A percentile compares a stretch with the other conserved stretches of the same genome.
Conservation (phyloP, 2,888 invertebrate genomes). For the Philopedon plagiatum region DNA sequence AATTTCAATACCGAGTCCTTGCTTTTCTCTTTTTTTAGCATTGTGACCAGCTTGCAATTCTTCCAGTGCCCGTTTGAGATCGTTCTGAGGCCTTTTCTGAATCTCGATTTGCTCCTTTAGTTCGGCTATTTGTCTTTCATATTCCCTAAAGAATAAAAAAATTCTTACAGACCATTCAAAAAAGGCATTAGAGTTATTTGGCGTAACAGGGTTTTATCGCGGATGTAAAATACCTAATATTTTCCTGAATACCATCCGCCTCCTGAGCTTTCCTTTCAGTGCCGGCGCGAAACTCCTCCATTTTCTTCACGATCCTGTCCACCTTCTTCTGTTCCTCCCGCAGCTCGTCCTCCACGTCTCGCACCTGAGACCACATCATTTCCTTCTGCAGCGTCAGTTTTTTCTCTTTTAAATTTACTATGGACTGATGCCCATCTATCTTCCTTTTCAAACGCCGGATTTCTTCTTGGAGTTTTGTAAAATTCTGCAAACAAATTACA, state of each 20-base stretch:
- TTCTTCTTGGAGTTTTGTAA: conserved; percentile 57
- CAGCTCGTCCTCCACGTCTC: conserved; percentile 60
- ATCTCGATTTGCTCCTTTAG: conserved; percentile 67
- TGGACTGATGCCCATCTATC: conserved; percentile 60
- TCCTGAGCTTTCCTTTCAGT: conserved; percentile 22
- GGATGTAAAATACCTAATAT: conserved; percentile 22
- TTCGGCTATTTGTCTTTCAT: conserved; percentile 58
- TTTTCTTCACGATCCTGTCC: conserved; percentile 28
- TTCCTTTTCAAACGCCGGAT: conserved; percentile 58
- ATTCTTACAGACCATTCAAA: no score
- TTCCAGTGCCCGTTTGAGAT: conserved; percentile 65
- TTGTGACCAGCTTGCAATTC: conserved; percentile 65
- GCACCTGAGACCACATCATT: conserved; percentile 62
- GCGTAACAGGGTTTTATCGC: no score
- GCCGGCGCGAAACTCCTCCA: conserved; percentile 29
- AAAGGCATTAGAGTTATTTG: no score
- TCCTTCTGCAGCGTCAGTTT: conserved; percentile 62
- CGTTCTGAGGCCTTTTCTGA: conserved; percentile 61
- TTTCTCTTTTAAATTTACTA: conserved; percentile 61
- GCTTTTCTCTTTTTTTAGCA: conserved; percentile 63
- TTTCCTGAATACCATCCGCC: conserved; percentile 29
- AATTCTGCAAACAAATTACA: conserved; percentile 45
- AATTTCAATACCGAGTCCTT: conserved; percentile 61
- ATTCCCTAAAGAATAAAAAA: conserved; percentile 51
- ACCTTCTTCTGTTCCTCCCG: conserved; percentile 58